Evolutionary conservation across 2,113 vertebrate genomes (phyloP).

Genomic region (Corydoras sp.): DNA sequence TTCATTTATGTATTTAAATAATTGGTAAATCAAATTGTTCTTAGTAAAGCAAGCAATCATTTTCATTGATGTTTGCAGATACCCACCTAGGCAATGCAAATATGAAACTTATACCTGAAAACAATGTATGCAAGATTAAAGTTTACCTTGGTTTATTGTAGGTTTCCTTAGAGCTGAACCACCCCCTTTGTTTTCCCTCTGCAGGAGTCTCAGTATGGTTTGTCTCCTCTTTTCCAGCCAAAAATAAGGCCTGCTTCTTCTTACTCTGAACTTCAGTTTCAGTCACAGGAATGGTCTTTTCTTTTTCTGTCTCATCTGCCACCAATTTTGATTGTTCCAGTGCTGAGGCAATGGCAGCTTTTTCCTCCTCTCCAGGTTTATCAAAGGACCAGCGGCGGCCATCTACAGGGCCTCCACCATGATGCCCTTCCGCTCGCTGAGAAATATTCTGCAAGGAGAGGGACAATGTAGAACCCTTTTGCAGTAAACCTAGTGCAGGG

Average conservation of each 20-base stretch:
- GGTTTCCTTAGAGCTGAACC: slow-evolving; percentile 82
- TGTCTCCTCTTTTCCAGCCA: slow-evolving; percentile 55
- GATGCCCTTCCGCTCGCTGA: slow-evolving; percentile 49
- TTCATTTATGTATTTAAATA: too few relatives aligned
- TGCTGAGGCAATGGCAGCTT: slow-evolving; percentile 67
- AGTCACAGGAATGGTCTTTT: slow-evolving; percentile 40
- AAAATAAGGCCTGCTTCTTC: slow-evolving; percentile 70
- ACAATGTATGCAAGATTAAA: neutral
- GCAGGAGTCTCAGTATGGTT: slow-evolving; percentile 42
- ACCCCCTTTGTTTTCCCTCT: slow-evolving; percentile 73
- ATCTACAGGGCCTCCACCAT: slow-evolving; percentile 43
- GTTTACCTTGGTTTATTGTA: slow-evolving; percentile 85
- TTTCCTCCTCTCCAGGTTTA: slow-evolving; percentile 68
- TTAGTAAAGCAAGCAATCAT: too few relatives aligned
- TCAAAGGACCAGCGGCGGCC: slow-evolving; percentile 65
- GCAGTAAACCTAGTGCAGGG: slow-evolving; percentile 52
- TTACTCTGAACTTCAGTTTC: slow-evolving; percentile 57
- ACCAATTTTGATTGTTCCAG: slow-evolving; percentile 63
- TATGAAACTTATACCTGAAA: too few relatives aligned
- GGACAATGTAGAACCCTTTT: slow-evolving; percentile 59
- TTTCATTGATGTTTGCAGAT: neutral
- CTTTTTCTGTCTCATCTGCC: slow-evolving; percentile 29
- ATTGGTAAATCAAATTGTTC: too few relatives aligned
- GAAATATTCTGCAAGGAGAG: slow-evolving; percentile 66
- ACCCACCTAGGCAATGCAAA: too few relatives aligned